A percentile compares a stretch with the other conserved stretches of the same genome.
These are phyloP conservation scores for Pollenia amentaria DNA, from an alignment of 2,888 invertebrate species.

Conservation along the genomic window DNA sequence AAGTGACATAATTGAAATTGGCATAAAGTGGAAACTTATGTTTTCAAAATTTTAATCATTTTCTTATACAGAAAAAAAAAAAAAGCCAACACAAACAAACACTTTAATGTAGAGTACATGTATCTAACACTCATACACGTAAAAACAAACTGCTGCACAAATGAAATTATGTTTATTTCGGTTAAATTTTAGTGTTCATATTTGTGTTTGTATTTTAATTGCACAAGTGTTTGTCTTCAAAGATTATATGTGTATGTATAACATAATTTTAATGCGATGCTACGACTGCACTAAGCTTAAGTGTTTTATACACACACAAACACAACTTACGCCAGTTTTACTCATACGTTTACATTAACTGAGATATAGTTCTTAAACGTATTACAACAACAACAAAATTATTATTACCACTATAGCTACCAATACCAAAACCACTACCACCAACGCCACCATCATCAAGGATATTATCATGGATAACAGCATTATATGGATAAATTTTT, in stretches of 20 bases:
- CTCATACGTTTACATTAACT: conserved; percentile 25
- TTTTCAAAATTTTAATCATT: conserved; percentile 71
- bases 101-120: background rate
- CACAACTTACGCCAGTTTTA: conserved; percentile 25
- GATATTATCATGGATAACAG: conserved; percentile 2
- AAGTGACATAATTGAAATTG: conserved; percentile 74
- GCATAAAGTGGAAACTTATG: conserved; percentile 74
- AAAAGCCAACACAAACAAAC: background rate
- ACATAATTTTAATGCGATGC: conserved; percentile 52
- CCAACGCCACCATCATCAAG: background rate
- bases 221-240: background rate
- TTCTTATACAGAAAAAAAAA: conserved; percentile 60
- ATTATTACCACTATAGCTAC: background rate
- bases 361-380: background rate
- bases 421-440: background rate
- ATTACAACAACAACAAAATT: conserved; percentile 9
- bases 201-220: conserved; percentile 59
- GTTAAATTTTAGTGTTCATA: conserved; percentile 62
- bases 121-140: background rate
- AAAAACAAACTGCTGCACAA: background rate
- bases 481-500: background rate
- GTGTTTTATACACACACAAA: conserved; percentile 61
- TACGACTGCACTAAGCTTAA: conserved; percentile 62
- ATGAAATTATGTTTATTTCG: conserved; percentile 48
- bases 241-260: background rate